Percentiles rank a stretch among this genome's conserved stretches.
Conservation (phyloP, 2,888 invertebrate species). For the Pterostichus niger region DNA sequence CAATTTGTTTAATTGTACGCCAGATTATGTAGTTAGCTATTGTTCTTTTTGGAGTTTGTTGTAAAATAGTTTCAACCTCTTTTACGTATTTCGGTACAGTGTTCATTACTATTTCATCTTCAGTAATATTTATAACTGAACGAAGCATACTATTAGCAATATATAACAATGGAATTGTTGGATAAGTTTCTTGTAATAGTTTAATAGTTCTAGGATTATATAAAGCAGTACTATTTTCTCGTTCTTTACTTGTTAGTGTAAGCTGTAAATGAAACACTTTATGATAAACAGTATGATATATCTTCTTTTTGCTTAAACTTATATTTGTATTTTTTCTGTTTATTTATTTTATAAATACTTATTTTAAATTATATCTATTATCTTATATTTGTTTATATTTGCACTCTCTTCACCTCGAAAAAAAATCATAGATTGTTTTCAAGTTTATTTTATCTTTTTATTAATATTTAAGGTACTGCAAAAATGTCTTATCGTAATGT, state of each 20-base stretch:
- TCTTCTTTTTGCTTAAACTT: too few relatives aligned
- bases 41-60: constrained; percentile 68
- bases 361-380: too few relatives aligned
- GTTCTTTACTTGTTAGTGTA: constrained; percentile 66
- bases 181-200: constrained; percentile 76
- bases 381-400: too few relatives aligned
- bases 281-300: neutral
- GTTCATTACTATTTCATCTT: constrained; percentile 77
- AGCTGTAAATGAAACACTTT: constrained; percentile 70
- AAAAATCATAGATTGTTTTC: too few relatives aligned
- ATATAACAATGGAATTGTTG: constrained; percentile 76
- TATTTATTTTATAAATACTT: too few relatives aligned
- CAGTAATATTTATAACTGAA: constrained; percentile 71
- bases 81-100: constrained; percentile 77
- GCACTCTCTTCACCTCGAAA: too few relatives aligned
- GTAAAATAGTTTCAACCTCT: constrained; percentile 72
- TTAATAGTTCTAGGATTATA: constrained; percentile 78
- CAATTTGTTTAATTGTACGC: constrained; percentile 1
- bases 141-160: constrained; percentile 77
- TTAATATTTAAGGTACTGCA: too few relatives aligned
- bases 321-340: too few relatives aligned
- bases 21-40: constrained; percentile 35
- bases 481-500: too few relatives aligned
- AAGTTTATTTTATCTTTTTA: too few relatives aligned
- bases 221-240: constrained; percentile 67